phyloP scores from a whole-genome alignment of 2,888 invertebrate species.

The Cecidostiba fungosa region DNA sequence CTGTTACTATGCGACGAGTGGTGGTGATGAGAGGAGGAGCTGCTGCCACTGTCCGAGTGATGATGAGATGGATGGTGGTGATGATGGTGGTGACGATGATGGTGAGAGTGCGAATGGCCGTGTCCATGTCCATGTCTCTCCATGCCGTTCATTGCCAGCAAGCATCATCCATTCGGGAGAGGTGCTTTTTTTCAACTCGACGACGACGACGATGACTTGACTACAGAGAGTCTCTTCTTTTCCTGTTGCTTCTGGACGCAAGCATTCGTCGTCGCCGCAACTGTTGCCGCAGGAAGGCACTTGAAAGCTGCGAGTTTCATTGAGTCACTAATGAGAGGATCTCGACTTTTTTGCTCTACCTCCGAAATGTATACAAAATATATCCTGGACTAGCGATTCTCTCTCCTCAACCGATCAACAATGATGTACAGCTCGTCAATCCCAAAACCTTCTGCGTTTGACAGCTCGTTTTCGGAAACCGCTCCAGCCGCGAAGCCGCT shows the following conservation, averaged over 20 bases:
- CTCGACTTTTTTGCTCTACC: slow-evolving; percentile 19
- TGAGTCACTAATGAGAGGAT: slow-evolving; percentile 45
- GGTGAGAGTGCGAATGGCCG: slow-evolving; percentile 72
- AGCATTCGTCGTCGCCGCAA: slow-evolving; percentile 33
- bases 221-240: slow-evolving; percentile 7
- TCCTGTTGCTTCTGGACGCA: not conserved
- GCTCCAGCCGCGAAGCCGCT: not conserved
- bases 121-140: slow-evolving; percentile 80
- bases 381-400: not conserved
- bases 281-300: slow-evolving; percentile 45
- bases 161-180: slow-evolving; percentile 76
- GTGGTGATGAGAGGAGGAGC: slow-evolving; percentile 57
- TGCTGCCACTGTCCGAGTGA: slow-evolving; percentile 41
- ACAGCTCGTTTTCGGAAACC: not conserved
- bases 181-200: slow-evolving; percentile 58
- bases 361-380: slow-evolving; percentile 1
- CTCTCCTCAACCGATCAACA: not conserved
- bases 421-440: not conserved
- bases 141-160: slow-evolving; percentile 80
- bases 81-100: slow-evolving; percentile 73
- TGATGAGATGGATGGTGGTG: slow-evolving; percentile 74
- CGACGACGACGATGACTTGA: slow-evolving; percentile 2
- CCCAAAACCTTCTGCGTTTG: not conserved
- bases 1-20: slow-evolving; percentile 55
- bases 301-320: slow-evolving; percentile 59